A percentile compares a stretch with the other conserved stretches of the same genome.
phyloP scores from a whole-genome alignment of 2,888 invertebrate species.

The Limnephilus auricula region DNA sequence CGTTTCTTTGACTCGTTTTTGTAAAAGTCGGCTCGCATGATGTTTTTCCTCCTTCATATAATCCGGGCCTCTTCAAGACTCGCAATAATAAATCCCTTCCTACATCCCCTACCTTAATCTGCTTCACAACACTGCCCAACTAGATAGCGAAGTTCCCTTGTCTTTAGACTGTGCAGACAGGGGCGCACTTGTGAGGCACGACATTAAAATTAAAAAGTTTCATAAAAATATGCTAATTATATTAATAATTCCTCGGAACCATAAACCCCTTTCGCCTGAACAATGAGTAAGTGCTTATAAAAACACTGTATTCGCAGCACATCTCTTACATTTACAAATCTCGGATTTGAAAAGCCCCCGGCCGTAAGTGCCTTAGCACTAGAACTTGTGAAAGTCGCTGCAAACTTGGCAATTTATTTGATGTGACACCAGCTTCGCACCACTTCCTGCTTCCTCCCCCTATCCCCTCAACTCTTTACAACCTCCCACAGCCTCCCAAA shows the following conservation, averaged over 20 bases:
- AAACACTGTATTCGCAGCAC: not conserved
- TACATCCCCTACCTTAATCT: too few species aligned
- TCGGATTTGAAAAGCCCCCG: slow-evolving; percentile 41
- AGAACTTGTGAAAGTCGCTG: slow-evolving; percentile 56
- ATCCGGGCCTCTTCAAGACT: too few species aligned
- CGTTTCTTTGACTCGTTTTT: too few species aligned
- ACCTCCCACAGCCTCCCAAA: not conserved
- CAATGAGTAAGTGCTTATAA: not conserved
- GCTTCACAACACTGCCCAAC: too few species aligned
- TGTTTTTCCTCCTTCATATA: too few species aligned
- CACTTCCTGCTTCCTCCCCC: slow-evolving; percentile 33
- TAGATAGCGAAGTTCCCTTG: too few species aligned
- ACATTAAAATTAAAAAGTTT: too few species aligned
- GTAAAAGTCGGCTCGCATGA: too few species aligned
- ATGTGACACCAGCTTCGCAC: slow-evolving; percentile 54
- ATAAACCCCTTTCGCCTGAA: not conserved
- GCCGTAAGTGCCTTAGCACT: slow-evolving; percentile 43
- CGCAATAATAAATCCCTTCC: too few species aligned
- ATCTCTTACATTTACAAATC: slow-evolving; percentile 49
- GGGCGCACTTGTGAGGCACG: too few species aligned
- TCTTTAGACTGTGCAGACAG: too few species aligned
- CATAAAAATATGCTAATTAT: not conserved
- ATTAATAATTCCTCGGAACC: not conserved
- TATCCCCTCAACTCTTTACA: not conserved
- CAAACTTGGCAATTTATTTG: slow-evolving; percentile 63